Conservation (phyloP, 2,797 vertebrate genomes). For the Gila robusta region DNA sequence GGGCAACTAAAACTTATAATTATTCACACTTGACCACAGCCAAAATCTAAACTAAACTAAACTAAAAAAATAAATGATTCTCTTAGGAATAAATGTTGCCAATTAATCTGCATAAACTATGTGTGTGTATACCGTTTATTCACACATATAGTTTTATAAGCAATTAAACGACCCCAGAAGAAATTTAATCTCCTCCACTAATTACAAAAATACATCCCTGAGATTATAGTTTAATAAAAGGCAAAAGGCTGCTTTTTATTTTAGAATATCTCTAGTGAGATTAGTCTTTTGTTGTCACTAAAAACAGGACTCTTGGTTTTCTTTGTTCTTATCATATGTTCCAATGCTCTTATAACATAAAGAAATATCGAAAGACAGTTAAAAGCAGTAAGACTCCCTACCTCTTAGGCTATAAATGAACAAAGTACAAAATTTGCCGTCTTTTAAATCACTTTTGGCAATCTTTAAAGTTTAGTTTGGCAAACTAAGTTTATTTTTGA, state of each 20-base stretch:
- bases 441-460: background rate
- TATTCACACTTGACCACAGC: background rate
- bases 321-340: background rate
- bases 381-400: background rate
- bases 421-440: background rate
- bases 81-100: background rate
- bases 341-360: background rate
- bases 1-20: too few species aligned
- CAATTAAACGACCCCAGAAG: slow-evolving; percentile 73
- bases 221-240: slow-evolving; percentile 63
- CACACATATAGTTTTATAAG: slow-evolving; percentile 9
- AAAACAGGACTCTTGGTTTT: background rate
- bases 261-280: background rate
- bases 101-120: background rate
- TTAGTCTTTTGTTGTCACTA: background rate
- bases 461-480: background rate
- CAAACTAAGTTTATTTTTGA: background rate
- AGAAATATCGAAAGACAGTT: background rate
- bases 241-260: background rate
- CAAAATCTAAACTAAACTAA: too few species aligned
- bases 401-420: background rate
- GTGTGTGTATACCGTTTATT: background rate
- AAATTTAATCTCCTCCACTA: slow-evolving; percentile 70
- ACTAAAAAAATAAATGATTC: background rate
- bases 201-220: slow-evolving; percentile 76